These are phyloP conservation scores for Ornithoptera alexandrae DNA, from an alignment of 2,888 invertebrate species.

Conservation along the genomic window DNA sequence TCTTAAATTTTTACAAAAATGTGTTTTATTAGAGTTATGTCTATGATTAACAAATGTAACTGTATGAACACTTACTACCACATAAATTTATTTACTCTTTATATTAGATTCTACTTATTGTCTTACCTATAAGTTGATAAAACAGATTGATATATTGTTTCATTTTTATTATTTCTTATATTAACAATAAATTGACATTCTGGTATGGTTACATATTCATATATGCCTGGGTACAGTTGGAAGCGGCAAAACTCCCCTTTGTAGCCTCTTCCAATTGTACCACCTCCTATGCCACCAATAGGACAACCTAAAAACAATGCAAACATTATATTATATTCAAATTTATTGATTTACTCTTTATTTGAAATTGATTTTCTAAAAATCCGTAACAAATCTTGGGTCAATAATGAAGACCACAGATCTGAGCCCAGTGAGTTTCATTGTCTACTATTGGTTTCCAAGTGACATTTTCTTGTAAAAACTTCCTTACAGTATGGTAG, in stretches of 20 bases:
- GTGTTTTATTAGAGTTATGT: too few species aligned
- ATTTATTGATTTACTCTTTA: too few species aligned
- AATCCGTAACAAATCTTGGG: too few species aligned
- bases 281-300: constrained; percentile 76
- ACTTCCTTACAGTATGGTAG: too few species aligned
- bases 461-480: too few species aligned
- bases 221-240: constrained; percentile 92
- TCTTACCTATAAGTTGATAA: constrained; percentile 87
- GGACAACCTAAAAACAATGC: constrained; percentile 80
- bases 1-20: not conserved
- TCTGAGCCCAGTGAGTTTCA: too few species aligned
- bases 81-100: not conserved
- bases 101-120: not conserved
- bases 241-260: constrained; percentile 96
- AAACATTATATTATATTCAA: not conserved
- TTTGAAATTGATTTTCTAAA: too few species aligned
- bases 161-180: constrained; percentile 84
- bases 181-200: constrained; percentile 96
- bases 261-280: constrained; percentile 93
- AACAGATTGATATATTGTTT: constrained; percentile 88
- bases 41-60: too few species aligned
- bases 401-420: too few species aligned
- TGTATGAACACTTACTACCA: not conserved
- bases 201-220: constrained; percentile 89
- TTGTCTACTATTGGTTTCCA: too few species aligned